Base-by-base conservation (phyloP, 1,140 invertebrate genomes). In the Drosophila sechellia region DNA sequence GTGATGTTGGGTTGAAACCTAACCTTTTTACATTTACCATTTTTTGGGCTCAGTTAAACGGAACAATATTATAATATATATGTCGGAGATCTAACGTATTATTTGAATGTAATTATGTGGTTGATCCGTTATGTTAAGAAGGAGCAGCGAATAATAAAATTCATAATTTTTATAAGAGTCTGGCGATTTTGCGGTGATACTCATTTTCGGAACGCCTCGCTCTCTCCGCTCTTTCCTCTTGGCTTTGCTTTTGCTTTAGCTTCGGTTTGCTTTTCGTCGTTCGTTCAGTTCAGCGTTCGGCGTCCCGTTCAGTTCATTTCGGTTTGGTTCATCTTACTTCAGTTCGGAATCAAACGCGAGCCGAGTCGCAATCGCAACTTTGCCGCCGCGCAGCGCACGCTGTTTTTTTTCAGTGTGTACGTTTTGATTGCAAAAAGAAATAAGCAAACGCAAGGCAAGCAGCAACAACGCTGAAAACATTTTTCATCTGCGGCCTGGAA, bases 381-480 rank as follows among this genome's bases (percentile, higher is more conserved):
- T 48, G 73, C 57, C 56, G 76, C 55, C 59, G 76, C 80, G 78
- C 63, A 69, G 73, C 76, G 66, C 80, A 77, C 35, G 37, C 27
- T 70, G 72, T 72, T 70, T 81, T 45, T 45, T 77, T 84, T 74
- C 59, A 50, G 63, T 83, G 58, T 84, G 80, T 84, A 52, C 70
- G 64, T 83, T 79, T 83, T 76, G 81, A 83, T 83, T 83, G 81
- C 80, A 85, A 85, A 85, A 83, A 83, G 27, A 49, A 75, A 50
- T 54, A 66, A 55, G 61, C 53, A 79, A 15, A 68, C 52, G 43
- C 35, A 74, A 70, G 37, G 35, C 70, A 43, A 39, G 37, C 37
- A 45, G 48, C 57, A 56, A 57, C 31, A 42, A 48, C 49, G 66
- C 64, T 57, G 27, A 72, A 81, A 81, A 77, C 46, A 75, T 50